Evolutionary conservation across 37 sponge, comb jelly and placozoan species (phyloP).

Genomic region (Trichoplax adhaerens): DNA sequence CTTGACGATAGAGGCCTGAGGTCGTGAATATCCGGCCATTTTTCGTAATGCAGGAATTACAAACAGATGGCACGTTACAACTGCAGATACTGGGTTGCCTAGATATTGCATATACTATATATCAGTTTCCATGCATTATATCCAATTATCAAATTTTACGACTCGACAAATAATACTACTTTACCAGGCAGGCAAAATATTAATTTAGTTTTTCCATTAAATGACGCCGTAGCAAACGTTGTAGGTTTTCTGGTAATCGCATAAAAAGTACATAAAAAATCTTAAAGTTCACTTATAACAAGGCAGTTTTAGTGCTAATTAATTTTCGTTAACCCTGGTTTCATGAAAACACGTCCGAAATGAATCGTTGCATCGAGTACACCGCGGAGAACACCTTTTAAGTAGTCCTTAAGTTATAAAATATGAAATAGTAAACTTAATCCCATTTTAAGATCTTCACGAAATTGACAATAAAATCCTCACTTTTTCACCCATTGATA

Average conservation of each 20-base stretch:
- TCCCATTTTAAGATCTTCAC: no score
- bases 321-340: conserved; percentile 55
- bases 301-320: no score
- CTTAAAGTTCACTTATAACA: no score
- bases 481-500: conserved; percentile 98
- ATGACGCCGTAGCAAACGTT: conserved; percentile 63
- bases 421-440: neutral
- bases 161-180: neutral
- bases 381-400: conserved; percentile 67
- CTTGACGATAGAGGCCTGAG: conserved; percentile 10
- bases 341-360: conserved; percentile 92
- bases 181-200: conserved; percentile 88
- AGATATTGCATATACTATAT: no score
- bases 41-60: conserved; percentile 68
- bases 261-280: neutral
- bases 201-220: conserved; percentile 35
- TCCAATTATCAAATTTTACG: no score
- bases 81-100: conserved; percentile 94
- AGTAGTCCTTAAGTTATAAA: conserved; percentile 29
- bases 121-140: no score
- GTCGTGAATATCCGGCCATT: conserved; percentile 39
- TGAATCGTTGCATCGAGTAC: conserved; percentile 49
- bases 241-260: conserved; percentile 67
- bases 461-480: neutral
- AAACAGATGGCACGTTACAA: conserved; percentile 83